Evolutionary conservation across 2,113 vertebrate genomes (phyloP).

Genomic region (Anarrhichthys ocellatus): DNA sequence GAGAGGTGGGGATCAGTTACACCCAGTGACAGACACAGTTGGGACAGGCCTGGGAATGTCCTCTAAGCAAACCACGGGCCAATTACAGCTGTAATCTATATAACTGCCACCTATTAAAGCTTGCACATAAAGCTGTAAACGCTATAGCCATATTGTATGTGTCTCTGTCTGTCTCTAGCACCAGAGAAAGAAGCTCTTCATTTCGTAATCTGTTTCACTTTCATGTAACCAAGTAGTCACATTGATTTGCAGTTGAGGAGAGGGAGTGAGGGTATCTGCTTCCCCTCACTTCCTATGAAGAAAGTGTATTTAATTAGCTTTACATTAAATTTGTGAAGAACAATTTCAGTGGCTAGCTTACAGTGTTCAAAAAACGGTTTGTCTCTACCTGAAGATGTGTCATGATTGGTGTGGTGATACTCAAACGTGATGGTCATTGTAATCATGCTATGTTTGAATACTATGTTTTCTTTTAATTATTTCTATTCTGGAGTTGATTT

Average conservation of each 20-base stretch:
- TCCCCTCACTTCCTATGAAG: background rate
- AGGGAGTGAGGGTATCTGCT: background rate
- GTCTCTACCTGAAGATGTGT: background rate
- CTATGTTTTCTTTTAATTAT: background rate
- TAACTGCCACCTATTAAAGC: constrained; percentile 57
- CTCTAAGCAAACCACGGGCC: constrained; percentile 60
- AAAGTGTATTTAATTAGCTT: constrained; percentile 7
- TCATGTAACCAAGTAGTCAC: constrained; percentile 17
- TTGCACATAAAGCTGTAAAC: constrained; percentile 10
- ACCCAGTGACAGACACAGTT: constrained; percentile 63
- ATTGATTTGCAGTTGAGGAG: constrained; percentile 37
- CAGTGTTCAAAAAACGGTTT: background rate
- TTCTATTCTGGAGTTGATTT: background rate
- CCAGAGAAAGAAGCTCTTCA: constrained; percentile 6
- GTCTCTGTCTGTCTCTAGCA: constrained; percentile 34
- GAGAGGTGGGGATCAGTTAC: constrained; percentile 73
- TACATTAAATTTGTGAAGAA: constrained; percentile 5
- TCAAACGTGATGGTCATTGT: background rate
- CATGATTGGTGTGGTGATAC: background rate
- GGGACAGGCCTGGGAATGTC: constrained; percentile 62
- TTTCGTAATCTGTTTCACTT: constrained; percentile 38
- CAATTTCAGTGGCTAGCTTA: background rate
- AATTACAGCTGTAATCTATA: constrained; percentile 58
- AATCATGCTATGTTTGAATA: background rate
- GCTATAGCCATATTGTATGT: constrained; percentile 9